Evolutionary conservation across 2,797 vertebrate genomes (phyloP).

Genomic region (Tolypeutes matacus): DNA sequence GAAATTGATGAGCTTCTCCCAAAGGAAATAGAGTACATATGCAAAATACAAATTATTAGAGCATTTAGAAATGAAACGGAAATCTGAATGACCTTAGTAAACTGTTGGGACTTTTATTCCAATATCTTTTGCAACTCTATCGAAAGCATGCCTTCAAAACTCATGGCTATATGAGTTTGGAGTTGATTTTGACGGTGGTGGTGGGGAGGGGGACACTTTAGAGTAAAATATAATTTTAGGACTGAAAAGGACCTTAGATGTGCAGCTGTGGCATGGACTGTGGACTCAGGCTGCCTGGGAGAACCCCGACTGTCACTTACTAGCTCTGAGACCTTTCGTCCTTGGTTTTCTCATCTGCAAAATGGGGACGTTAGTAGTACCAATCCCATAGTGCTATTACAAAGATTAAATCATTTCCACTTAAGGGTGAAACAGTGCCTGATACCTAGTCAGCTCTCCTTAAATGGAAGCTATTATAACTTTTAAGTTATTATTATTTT

Average conservation of each 20-base stretch:
- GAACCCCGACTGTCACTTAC: not conserved
- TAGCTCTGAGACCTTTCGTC: not conserved
- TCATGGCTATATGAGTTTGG: not conserved
- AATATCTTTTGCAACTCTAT: slow-evolving; percentile 3
- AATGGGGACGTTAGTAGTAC: not conserved
- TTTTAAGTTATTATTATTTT: not conserved
- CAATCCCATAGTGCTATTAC: not conserved
- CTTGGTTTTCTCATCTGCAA: not conserved
- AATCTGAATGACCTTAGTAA: slow-evolving; percentile 29
- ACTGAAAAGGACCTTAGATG: not conserved
- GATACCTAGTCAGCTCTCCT: not conserved
- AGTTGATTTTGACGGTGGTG: not conserved
- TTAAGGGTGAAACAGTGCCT: not conserved
- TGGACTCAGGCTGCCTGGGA: not conserved
- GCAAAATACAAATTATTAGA: not conserved
- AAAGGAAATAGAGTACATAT: slow-evolving; percentile 18
- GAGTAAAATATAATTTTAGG: not conserved
- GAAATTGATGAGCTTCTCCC: not conserved
- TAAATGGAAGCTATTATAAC: not conserved
- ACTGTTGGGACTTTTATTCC: not conserved
- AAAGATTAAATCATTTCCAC: not conserved
- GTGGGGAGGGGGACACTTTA: not conserved
- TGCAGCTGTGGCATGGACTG: not conserved
- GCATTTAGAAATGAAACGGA: not conserved
- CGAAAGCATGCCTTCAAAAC: not conserved